phyloP scores from a whole-genome alignment of 2,888 invertebrate genomes.

The Metacarcinus magister region DNA sequence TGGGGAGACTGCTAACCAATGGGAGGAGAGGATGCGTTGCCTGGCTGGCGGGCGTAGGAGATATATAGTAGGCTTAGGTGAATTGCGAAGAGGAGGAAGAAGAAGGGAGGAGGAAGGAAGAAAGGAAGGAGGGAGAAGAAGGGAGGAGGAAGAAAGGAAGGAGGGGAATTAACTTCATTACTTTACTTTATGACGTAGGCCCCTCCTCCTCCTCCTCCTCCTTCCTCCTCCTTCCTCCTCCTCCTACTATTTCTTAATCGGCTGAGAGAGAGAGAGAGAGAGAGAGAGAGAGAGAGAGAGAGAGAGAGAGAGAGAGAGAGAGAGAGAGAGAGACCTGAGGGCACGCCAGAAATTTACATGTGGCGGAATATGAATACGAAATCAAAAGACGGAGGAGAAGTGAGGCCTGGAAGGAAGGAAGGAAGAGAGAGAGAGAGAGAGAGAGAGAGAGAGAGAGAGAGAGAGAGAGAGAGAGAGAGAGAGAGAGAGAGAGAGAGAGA shows the following conservation, averaged over 20 bases:
- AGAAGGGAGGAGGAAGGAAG: not conserved
- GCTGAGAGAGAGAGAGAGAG: conserved; percentile 8
- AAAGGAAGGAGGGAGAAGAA: not conserved
- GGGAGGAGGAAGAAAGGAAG: not conserved
- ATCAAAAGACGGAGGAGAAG: conserved; percentile 29
- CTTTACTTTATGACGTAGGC: not conserved
- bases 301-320: conserved; percentile 57
- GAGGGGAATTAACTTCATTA: conserved; percentile 45
- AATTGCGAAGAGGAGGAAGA: not conserved
- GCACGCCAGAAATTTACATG: conserved; percentile 60
- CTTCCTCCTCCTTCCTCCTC: not conserved
- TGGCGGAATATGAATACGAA: conserved; percentile 68
- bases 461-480: not conserved
- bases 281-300: conserved; percentile 36
- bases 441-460: conserved; percentile 10
- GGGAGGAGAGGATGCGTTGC: not conserved
- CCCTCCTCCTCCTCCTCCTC: not conserved
- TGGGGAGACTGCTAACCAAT: not conserved
- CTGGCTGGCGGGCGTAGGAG: not conserved
- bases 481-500: not conserved
- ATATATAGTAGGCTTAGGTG: not conserved
- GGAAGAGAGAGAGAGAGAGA: not conserved
- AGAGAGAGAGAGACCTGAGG: not conserved
- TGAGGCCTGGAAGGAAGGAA: not conserved
- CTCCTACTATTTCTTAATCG: not conserved